These are phyloP conservation scores for Thyatira batis DNA, from an alignment of 2,888 invertebrate species.

Conservation along the genomic window DNA sequence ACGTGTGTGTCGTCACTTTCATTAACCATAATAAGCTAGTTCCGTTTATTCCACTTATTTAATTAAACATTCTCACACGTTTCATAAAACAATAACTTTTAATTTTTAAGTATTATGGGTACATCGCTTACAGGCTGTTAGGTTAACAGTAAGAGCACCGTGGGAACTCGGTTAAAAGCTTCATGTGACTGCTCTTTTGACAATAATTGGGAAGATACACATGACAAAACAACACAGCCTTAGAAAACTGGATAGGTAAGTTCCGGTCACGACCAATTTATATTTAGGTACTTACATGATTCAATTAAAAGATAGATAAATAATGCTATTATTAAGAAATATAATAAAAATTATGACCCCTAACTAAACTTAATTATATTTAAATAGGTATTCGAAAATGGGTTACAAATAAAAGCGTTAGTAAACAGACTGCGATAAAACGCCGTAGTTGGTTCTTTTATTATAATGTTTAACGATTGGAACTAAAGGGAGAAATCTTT, in stretches of 20 bases:
- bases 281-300: too few species aligned
- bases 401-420: not conserved
- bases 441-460: not conserved
- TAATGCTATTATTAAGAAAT: not conserved
- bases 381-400: not conserved
- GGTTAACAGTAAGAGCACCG: slow-evolving; percentile 74
- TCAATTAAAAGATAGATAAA: too few species aligned
- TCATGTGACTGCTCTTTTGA: slow-evolving; percentile 39
- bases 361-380: not conserved
- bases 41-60: slow-evolving; percentile 75
- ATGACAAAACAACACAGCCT: too few species aligned
- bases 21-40: slow-evolving; percentile 53
- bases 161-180: slow-evolving; percentile 75
- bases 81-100: slow-evolving; percentile 78
- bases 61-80: slow-evolving; percentile 81
- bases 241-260: too few species aligned
- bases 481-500: slow-evolving; percentile 5
- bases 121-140: slow-evolving; percentile 75
- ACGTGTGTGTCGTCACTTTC: slow-evolving; percentile 62
- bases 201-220: slow-evolving; percentile 18
- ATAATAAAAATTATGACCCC: not conserved
- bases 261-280: too few species aligned
- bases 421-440: slow-evolving; percentile 1
- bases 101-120: slow-evolving; percentile 78
- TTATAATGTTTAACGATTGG: slow-evolving; percentile 6